Base-by-base conservation (phyloP, 2,113 vertebrate species). In the Circaetus gallicus region DNA sequence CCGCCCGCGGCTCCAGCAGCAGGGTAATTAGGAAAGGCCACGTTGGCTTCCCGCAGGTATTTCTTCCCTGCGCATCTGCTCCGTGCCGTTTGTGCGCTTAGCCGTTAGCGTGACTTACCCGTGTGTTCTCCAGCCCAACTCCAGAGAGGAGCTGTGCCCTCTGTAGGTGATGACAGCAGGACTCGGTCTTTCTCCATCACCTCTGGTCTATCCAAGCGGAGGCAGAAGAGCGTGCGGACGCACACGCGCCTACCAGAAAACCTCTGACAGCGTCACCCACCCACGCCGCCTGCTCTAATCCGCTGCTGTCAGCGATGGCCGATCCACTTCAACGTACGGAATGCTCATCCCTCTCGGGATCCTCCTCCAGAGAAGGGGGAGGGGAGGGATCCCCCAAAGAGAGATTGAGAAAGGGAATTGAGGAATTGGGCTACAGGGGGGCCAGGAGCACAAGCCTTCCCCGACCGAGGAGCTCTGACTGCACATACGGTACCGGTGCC, bases 161-260 rank as follows among this genome's bases (percentile, higher is more conserved):
- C 98, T 13, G 70, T 45, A 28, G 98, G 98, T 19, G 96, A 98
- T 7, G 97, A 98, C 62, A 99, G 98, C 73, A 99, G 92, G 95
- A 97, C 82, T 88, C 95, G 96, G 71, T 98, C 97, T 93, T 95
- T 96, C 93, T 98, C 97, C 87, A 97, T 96, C 89, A 98, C 89
- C 86, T 99, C 97, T 92, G 98, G 82, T 62, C 98, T 98, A 74
- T 66, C 95, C 73, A 92, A 61, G 50, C 38, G 74, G 59, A 72
- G 66, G 28, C 47, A 70, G 65, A 89, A 9, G 3, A 25, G 56
- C n/a, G 28, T 0, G 7, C 6, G 28, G 38, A 16, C 8, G 16
- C 26, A 7, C 21, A 11, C 14, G 15, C 3, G 3, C 32, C 79
- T 38, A 2, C 14, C 17, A 42, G 61, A n/a, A 62, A 42, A 25